Percentiles rank a stretch among this genome's conserved stretches.
Evolutionary conservation across 2,888 invertebrate genomes (phyloP).

Genomic region (Idaea aversata): DNA sequence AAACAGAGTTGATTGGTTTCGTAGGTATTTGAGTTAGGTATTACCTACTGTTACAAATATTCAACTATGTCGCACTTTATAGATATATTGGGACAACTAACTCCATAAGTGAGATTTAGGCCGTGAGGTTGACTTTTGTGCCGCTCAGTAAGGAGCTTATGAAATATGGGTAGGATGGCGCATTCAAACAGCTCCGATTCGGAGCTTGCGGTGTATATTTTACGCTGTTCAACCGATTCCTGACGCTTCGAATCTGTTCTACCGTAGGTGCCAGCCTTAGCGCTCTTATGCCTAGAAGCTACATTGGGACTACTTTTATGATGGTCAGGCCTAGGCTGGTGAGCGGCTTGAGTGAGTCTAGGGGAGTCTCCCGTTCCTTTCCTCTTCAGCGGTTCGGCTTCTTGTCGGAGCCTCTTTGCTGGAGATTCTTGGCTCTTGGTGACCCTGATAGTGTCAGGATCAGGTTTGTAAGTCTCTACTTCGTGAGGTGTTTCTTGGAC

Average conservation of each 20-base stretch:
- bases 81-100: constrained; percentile 96
- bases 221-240: constrained; percentile 62
- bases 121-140: constrained; percentile 85
- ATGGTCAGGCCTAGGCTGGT: constrained; percentile 67
- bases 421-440: constrained; percentile 67
- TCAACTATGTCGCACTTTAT: constrained; percentile 98
- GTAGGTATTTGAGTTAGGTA: constrained; percentile 5
- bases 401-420: constrained; percentile 67
- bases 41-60: constrained; percentile 84
- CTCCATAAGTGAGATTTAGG: constrained; percentile 86
- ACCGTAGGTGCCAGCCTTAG: constrained; percentile 77
- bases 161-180: constrained; percentile 94
- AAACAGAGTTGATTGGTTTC: background rate
- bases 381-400: constrained; percentile 70
- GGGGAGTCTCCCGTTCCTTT: constrained; percentile 69
- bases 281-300: constrained; percentile 71
- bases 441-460: constrained; percentile 69
- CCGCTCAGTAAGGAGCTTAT: constrained; percentile 92
- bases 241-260: constrained; percentile 70
- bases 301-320: constrained; percentile 84
- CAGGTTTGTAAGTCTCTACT: constrained; percentile 58
- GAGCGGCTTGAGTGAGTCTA: constrained; percentile 59
- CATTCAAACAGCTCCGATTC: constrained; percentile 92
- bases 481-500: constrained; percentile 43
- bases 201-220: constrained; percentile 89